Evolutionary conservation across 1,140 invertebrate species (phyloP).

Genomic region (Drosophila asahinai): DNA sequence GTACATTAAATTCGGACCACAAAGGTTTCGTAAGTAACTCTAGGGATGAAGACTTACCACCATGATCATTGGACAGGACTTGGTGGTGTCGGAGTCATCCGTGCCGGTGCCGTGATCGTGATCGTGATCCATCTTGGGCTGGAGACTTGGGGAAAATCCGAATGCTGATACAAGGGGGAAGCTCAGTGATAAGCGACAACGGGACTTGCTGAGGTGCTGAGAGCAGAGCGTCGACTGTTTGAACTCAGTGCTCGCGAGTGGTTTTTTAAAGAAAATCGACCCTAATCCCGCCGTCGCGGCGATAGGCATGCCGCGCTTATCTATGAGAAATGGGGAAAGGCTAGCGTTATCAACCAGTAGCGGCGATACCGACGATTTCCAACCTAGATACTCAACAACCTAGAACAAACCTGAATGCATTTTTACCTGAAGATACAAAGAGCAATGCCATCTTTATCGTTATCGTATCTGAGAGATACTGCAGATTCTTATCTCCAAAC

Average conservation of each 20-base stretch:
- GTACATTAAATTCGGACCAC: neutral
- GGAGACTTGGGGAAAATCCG: slow-evolving; percentile 84
- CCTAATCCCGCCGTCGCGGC: slow-evolving; percentile 61
- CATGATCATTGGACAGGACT: slow-evolving; percentile 74
- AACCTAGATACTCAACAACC: slow-evolving; percentile 1
- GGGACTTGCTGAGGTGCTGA: slow-evolving; percentile 65
- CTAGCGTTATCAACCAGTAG: slow-evolving; percentile 58
- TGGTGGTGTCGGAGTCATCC: slow-evolving; percentile 14
- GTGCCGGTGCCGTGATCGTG: slow-evolving; percentile 43
- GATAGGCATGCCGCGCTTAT: slow-evolving; percentile 59
- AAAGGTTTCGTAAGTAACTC: slow-evolving; percentile 6
- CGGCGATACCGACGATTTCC: slow-evolving; percentile 46
- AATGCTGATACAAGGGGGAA: slow-evolving; percentile 2
- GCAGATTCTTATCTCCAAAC: neutral
- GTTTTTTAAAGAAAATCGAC: slow-evolving; percentile 77
- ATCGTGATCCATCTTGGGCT: slow-evolving; percentile 51
- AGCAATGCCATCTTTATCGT: neutral
- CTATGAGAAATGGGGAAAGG: slow-evolving; percentile 67
- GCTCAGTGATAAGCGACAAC: slow-evolving; percentile 41
- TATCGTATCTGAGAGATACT: neutral
- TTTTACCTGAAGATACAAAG: neutral
- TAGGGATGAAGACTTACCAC: slow-evolving; percentile 58
- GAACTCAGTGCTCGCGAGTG: slow-evolving; percentile 41
- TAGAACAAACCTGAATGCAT: slow-evolving; percentile 2
- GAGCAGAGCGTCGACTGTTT: slow-evolving; percentile 63